Evolutionary conservation across 2,797 vertebrate genomes (phyloP).

Genomic region (Falco cherrug): DNA sequence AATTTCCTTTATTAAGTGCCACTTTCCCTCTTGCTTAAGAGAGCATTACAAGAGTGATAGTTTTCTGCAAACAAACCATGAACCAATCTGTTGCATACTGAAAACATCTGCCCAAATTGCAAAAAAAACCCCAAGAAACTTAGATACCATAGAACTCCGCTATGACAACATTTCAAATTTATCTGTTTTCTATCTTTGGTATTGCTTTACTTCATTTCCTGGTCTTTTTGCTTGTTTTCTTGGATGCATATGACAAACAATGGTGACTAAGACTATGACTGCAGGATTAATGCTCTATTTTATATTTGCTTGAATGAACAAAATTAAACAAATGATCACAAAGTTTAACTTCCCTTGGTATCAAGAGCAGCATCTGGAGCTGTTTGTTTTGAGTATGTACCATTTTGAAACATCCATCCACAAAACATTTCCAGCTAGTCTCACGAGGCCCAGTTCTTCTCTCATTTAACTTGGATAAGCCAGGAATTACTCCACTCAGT

Average conservation of each 20-base stretch:
- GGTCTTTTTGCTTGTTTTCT: background rate
- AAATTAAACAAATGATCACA: background rate
- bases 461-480: background rate
- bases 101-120: slow-evolving; percentile 22
- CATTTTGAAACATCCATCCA: background rate
- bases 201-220: background rate
- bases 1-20: slow-evolving; percentile 1
- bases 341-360: background rate
- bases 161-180: background rate
- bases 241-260: background rate
- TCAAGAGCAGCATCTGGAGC: background rate
- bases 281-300: background rate
- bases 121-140: background rate
- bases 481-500: background rate
- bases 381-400: background rate
- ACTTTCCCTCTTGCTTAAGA: background rate
- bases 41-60: background rate
- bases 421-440: background rate
- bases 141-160: background rate
- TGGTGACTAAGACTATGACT: background rate
- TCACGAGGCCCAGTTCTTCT: background rate
- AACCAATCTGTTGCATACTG: background rate
- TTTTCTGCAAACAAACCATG: background rate
- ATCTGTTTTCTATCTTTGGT: background rate
- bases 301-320: background rate